Base-by-base conservation (phyloP, 2,113 vertebrate genomes). In the Phyllostomus discolor region DNA sequence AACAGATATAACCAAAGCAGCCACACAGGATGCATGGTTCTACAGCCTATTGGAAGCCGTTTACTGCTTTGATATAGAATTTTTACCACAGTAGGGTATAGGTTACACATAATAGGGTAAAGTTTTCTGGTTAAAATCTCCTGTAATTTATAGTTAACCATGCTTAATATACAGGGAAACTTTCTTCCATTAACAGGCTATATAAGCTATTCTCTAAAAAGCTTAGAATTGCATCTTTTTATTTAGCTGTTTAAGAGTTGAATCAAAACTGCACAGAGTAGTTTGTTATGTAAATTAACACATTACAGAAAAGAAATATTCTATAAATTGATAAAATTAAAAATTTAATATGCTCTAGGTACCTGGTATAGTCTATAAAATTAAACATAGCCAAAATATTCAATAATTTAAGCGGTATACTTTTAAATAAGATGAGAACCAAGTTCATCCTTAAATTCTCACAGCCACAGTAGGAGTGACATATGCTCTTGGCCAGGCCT, bases 401-500 rank as follows among this genome's bases (percentile, higher is more conserved):
- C 19, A 75, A 52, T 73, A 66, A 22, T 31, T 93, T 82, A 81
- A 89, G n/a, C 43, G 88, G 46, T 57, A 52, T 35, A 50, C 54
- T 33, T 70, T 84, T 62, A 82, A 91, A 76, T 62, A 84, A 84
- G 54, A 67, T 50, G 54, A 93, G 87, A 85, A 91, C 59, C 24
- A 41, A n/a, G 64, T 88, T 41, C 83, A 38, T 16, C 10, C 50
- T 79, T 78, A 20, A 54, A 67, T 43, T 46, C 43, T 88, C n/a
- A 66, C 52, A 28, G 35, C 70, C 95, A 52, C 75, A 82, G 66
- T 91, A 89, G 54, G 76, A 92, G 92, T 90, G 67, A 90, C 52
- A 17, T 76, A 95, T n/a, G 50, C 93, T 94, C 48, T 91, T 33
- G 15, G 46, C 46, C 26, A 1, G 28, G 54, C 16, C 12, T 79